A percentile compares a stretch with the other conserved stretches of the same genome.
phyloP scores from a whole-genome alignment of 2,113 vertebrate species.

The Cervus canadensis region DNA sequence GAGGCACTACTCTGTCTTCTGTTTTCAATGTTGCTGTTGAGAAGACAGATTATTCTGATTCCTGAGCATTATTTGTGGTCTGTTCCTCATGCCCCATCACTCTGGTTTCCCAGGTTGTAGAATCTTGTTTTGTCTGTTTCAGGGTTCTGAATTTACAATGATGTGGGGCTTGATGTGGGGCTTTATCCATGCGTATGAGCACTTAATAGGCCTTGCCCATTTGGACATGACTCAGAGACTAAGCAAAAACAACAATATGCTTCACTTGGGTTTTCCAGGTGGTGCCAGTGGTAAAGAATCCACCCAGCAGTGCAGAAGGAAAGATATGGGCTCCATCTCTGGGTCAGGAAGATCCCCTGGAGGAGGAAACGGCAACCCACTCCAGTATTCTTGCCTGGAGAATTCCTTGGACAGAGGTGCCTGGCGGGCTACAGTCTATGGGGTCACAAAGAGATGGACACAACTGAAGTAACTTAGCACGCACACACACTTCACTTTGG shows the following conservation, averaged over 20 bases:
- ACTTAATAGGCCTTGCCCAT: neutral
- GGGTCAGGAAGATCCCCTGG: neutral
- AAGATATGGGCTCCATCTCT: neutral
- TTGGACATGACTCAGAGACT: neutral
- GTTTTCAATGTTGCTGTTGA: neutral
- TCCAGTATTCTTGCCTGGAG: neutral
- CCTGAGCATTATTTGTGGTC: neutral
- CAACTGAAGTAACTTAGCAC: neutral
- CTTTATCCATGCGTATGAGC: neutral
- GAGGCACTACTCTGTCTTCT: neutral
- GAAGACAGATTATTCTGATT: neutral
- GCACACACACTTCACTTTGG: neutral
- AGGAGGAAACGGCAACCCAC: neutral
- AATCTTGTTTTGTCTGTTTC: neutral
- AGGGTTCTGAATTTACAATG: neutral
- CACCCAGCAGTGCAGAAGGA: neutral
- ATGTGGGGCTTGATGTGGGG: neutral
- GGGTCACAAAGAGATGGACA: neutral
- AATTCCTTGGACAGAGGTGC: neutral
- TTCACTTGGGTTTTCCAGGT: neutral
- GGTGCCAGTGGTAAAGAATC: neutral
- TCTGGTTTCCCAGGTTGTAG: neutral
- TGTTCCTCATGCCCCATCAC: no score
- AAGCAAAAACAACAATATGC: neutral
- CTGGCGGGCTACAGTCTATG: neutral